Evolutionary conservation across 2,888 invertebrate species (phyloP).

Genomic region (Ochlodes sylvanus): DNA sequence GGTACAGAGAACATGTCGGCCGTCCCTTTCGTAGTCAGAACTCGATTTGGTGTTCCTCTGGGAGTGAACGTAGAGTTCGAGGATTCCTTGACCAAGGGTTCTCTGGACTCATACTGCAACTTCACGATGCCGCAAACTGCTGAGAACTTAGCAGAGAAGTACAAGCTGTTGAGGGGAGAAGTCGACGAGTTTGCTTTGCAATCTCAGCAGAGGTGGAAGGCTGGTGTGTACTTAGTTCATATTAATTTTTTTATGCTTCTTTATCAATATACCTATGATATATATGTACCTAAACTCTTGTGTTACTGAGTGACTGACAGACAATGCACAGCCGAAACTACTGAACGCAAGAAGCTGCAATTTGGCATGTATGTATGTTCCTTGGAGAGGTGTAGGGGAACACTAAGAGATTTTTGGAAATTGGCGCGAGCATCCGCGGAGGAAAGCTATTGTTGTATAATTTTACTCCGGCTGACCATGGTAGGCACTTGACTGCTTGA

Average conservation of each 20-base stretch:
- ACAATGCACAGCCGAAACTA: too few relatives aligned
- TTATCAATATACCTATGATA: too few relatives aligned
- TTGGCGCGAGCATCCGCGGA: too few relatives aligned
- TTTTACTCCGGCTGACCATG: too few relatives aligned
- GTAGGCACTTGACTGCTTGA: too few relatives aligned
- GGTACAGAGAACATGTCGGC: slow-evolving; percentile 98
- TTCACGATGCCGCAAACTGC: slow-evolving; percentile 98
- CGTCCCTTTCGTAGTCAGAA: slow-evolving; percentile 92
- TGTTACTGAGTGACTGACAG: too few relatives aligned
- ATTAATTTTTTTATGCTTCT: not conserved
- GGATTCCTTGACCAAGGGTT: slow-evolving; percentile 88
- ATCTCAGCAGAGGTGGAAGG: slow-evolving; percentile 95
- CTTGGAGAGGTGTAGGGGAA: too few relatives aligned
- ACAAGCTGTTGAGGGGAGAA: slow-evolving; percentile 90
- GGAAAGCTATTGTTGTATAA: too few relatives aligned
- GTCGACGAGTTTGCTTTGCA: slow-evolving; percentile 93
- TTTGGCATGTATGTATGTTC: too few relatives aligned
- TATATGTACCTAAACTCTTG: too few relatives aligned
- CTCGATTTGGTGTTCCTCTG: slow-evolving; percentile 93
- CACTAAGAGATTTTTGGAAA: too few relatives aligned
- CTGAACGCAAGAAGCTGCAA: too few relatives aligned
- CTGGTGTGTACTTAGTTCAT: slow-evolving; percentile 79
- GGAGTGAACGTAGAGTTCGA: slow-evolving; percentile 92
- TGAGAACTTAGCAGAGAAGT: slow-evolving; percentile 95
- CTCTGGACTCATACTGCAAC: slow-evolving; percentile 94